Evolutionary conservation across 2,888 invertebrate species (phyloP).

Genomic region (Trissoscelio sp.): DNA sequence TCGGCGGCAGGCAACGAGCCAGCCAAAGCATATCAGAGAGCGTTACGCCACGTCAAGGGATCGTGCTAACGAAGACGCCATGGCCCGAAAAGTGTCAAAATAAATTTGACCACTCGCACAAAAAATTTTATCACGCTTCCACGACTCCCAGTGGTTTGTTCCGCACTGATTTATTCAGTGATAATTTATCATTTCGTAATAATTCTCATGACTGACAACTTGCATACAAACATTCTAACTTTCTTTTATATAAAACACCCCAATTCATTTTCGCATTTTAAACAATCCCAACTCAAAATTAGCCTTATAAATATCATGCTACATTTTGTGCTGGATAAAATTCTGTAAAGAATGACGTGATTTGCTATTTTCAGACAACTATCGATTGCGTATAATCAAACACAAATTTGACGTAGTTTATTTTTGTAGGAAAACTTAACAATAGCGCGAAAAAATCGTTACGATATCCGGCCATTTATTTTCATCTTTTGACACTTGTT

Average conservation of each 20-base stretch:
- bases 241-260: too few species aligned
- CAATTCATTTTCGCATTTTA: too few species aligned
- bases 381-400: background rate
- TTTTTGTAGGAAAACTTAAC: too few species aligned
- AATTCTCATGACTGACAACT: too few species aligned
- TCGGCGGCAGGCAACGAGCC: constrained; percentile 56
- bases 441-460: background rate
- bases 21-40: constrained; percentile 31
- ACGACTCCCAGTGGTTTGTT: background rate
- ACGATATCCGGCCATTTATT: constrained; percentile 4
- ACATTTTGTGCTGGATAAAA: too few species aligned
- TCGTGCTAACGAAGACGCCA: constrained; percentile 47
- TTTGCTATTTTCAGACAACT: background rate
- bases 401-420: background rate
- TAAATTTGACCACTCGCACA: constrained; percentile 27
- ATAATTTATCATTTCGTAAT: constrained; percentile 8
- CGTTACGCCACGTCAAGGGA: constrained; percentile 17
- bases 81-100: constrained; percentile 40
- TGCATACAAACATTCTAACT: too few species aligned
- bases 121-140: constrained; percentile 33
- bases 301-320: too few species aligned
- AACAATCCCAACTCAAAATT: too few species aligned
- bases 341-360: too few species aligned
- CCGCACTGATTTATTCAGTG: background rate
- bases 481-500: constrained; percentile 4